A percentile compares a stretch with the other conserved stretches of the same genome.
These are phyloP conservation scores for Paramisgurnus dabryanus DNA, from an alignment of 2,113 vertebrate species.

Conservation along the genomic window DNA sequence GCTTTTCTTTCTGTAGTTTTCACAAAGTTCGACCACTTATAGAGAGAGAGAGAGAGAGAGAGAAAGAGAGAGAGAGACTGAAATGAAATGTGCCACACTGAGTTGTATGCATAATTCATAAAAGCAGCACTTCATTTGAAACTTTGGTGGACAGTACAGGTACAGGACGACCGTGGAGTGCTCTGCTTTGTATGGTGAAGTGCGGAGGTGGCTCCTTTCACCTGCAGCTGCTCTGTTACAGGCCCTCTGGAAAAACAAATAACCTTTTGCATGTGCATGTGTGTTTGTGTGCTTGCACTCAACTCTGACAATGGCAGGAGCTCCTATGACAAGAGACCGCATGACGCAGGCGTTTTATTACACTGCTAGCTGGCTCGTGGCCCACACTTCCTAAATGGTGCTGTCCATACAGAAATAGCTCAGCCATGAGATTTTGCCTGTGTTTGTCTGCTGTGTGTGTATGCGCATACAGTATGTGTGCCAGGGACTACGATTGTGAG, in stretches of 20 bases:
- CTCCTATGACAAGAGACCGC: slow-evolving; percentile 67
- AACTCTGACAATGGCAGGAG: slow-evolving; percentile 68
- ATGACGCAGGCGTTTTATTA: slow-evolving; percentile 70
- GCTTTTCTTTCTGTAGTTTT: slow-evolving; percentile 76
- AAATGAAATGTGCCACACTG: slow-evolving; percentile 77
- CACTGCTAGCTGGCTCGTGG: slow-evolving; percentile 70
- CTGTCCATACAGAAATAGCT: slow-evolving; percentile 76
- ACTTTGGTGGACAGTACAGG: slow-evolving; percentile 75
- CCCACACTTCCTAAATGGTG: slow-evolving; percentile 76
- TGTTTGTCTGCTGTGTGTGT: slow-evolving; percentile 48
- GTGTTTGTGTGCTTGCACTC: slow-evolving; percentile 45
- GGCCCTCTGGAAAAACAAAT: slow-evolving; percentile 77
- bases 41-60: slow-evolving; percentile 57
- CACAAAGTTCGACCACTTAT: slow-evolving; percentile 79
- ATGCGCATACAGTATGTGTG: slow-evolving; percentile 25
- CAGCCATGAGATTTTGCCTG: slow-evolving; percentile 69
- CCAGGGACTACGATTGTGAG: slow-evolving; percentile 52
- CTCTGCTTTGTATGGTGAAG: slow-evolving; percentile 40
- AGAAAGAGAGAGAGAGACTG: slow-evolving; percentile 53
- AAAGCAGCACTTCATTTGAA: slow-evolving; percentile 78
- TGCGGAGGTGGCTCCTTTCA: slow-evolving; percentile 50
- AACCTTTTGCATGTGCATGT: slow-evolving; percentile 65
- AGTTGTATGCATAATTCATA: slow-evolving; percentile 84
- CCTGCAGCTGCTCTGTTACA: slow-evolving; percentile 53
- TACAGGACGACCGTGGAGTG: slow-evolving; percentile 55